Conservation (phyloP, 1,140 invertebrate genomes). For the Drosophila tropicalis region DNA sequence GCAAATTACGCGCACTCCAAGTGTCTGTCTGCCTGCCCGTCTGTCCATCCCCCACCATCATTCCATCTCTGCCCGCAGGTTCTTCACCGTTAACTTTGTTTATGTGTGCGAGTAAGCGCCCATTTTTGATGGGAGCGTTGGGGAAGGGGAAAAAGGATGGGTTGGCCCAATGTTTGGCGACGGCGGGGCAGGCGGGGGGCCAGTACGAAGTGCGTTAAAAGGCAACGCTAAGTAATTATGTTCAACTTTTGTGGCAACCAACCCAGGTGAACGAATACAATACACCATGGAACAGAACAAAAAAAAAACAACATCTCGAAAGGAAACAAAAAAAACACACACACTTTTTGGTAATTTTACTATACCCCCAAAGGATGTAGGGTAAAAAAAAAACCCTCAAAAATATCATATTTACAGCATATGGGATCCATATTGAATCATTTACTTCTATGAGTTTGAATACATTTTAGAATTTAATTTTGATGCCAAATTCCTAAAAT, state of each 20-base stretch:
- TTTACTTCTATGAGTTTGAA: no score
- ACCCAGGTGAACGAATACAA: conserved; percentile 12
- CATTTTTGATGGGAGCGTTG: neutral
- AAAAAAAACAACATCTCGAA: neutral
- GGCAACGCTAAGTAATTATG: conserved; percentile 56
- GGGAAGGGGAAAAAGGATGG: neutral
- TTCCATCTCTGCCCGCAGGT: neutral
- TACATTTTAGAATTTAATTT: no score
- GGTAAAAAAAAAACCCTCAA: neutral
- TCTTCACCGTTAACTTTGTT: conserved; percentile 56
- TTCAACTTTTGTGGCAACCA: conserved; percentile 28
- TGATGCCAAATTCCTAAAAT: no score
- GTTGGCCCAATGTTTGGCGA: neutral
- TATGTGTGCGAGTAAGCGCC: conserved; percentile 40
- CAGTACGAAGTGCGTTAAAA: conserved; percentile 44
- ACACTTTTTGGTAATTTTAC: neutral
- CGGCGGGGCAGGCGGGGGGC: conserved; percentile 21
- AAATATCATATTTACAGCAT: no score
- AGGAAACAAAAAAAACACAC: neutral
- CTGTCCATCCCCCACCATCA: conserved; percentile 9
- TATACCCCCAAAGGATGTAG: neutral
- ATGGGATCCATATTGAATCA: no score
- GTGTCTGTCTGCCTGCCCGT: conserved; percentile 32
- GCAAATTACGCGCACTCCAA: conserved; percentile 60
- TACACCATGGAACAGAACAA: neutral